phyloP scores from a whole-genome alignment of 2,888 invertebrate species.

The Tethea ocularis region DNA sequence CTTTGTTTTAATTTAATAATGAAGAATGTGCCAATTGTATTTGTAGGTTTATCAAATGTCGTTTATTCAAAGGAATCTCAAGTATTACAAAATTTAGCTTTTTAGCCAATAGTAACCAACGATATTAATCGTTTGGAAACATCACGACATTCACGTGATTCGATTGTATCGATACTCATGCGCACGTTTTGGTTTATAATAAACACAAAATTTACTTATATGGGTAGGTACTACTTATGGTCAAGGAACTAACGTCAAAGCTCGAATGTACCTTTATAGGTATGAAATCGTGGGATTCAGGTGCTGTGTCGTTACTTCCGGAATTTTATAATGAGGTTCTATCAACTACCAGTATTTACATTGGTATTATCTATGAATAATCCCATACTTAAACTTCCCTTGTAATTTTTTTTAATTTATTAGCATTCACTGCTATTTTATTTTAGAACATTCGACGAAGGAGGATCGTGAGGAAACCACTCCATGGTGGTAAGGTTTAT shows the following conservation, averaged over 20 bases:
- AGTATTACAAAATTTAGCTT: neutral
- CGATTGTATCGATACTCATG: conserved; percentile 16
- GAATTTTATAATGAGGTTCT: conserved; percentile 2
- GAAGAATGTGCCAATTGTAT: too few relatives aligned
- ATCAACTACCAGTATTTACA: neutral
- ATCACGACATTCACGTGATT: conserved; percentile 7
- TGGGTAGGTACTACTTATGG: conserved; percentile 22
- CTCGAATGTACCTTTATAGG: neutral
- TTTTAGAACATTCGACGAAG: too few relatives aligned
- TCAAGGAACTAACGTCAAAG: neutral
- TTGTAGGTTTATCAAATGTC: neutral
- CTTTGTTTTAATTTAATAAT: too few relatives aligned
- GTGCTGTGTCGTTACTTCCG: conserved; percentile 7
- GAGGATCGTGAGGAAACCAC: neutral
- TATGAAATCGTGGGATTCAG: neutral
- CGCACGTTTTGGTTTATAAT: conserved; percentile 48
- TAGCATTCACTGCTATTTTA: too few relatives aligned
- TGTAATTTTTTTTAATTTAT: too few relatives aligned
- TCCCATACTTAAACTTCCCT: too few relatives aligned
- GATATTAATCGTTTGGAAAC: conserved; percentile 9
- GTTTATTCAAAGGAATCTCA: neutral
- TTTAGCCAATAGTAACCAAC: conserved; percentile 9
- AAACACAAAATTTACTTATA: conserved; percentile 39
- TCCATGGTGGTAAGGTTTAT: too few relatives aligned
- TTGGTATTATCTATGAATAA: neutral